Evolutionary conservation across 2,797 vertebrate species (phyloP).

Genomic region (Phoxinus dragarum): DNA sequence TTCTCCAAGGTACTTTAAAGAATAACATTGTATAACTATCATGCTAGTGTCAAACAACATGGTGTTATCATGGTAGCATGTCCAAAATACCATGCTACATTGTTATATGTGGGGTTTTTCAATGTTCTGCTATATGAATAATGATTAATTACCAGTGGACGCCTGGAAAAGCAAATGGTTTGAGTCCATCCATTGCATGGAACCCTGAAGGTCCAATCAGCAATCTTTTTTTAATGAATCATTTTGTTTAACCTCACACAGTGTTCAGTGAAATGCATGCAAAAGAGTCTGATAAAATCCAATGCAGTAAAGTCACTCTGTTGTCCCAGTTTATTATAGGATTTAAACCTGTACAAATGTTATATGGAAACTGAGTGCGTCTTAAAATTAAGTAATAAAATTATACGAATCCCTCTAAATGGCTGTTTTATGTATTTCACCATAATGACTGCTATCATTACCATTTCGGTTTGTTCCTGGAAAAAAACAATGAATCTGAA

Average conservation of each 20-base stretch:
- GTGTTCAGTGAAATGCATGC: constrained; percentile 39
- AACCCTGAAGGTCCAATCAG: constrained; percentile 15
- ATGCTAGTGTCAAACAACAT: not conserved
- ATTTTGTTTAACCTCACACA: constrained; percentile 20
- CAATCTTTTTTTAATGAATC: constrained; percentile 35
- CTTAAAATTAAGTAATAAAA: constrained; percentile 50
- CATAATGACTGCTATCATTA: not conserved
- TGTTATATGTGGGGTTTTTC: not conserved
- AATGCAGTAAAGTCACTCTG: constrained; percentile 37
- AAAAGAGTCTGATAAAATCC: constrained; percentile 40
- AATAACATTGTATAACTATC: not conserved
- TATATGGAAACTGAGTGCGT: constrained; percentile 28
- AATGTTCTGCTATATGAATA: constrained; percentile 28
- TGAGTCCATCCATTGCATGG: not conserved
- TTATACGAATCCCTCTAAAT: constrained; percentile 21
- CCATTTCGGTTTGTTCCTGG: not conserved
- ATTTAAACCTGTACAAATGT: constrained; percentile 29
- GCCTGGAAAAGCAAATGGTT: not conserved
- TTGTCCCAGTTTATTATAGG: constrained; percentile 28
- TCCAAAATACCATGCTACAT: not conserved
- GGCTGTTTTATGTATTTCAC: constrained; percentile 13
- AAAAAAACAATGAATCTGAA: constrained; percentile 18
- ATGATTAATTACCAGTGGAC: constrained; percentile 6
- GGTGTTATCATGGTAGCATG: not conserved
- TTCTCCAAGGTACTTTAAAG: not conserved